phyloP scores from a whole-genome alignment of 2,797 vertebrate genomes.

The Threskiornis aethiopicus region DNA sequence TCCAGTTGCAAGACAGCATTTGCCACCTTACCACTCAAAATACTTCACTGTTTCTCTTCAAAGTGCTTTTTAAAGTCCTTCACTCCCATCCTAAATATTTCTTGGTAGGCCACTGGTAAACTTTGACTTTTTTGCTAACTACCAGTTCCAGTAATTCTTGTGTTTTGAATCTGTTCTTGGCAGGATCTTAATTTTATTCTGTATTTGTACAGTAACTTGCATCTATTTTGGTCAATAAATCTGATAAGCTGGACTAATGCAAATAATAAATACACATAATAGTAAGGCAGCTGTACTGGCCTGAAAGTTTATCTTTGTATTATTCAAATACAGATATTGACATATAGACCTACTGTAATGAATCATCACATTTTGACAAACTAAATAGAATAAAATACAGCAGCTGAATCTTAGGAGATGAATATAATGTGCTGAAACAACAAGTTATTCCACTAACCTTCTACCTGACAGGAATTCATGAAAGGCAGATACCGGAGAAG shows the following conservation, averaged over 20 bases:
- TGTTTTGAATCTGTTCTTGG: background rate
- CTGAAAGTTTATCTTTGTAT: slow-evolving; percentile 22
- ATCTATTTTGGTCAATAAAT: background rate
- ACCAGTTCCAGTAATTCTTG: background rate
- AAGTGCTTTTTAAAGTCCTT: background rate
- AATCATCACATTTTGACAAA: slow-evolving; percentile 32
- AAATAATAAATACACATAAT: background rate
- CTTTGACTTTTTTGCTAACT: background rate
- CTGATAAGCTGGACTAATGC: background rate
- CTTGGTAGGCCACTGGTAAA: background rate
- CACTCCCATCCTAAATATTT: background rate
- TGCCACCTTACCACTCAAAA: background rate
- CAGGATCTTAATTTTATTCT: background rate
- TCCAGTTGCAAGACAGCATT: background rate
- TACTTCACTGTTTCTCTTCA: background rate
- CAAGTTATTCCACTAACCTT: background rate
- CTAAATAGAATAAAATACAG: slow-evolving; percentile 1
- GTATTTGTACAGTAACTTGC: background rate
- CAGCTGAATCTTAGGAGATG: background rate
- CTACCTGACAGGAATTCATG: slow-evolving; percentile 2
- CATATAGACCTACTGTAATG: slow-evolving; percentile 3
- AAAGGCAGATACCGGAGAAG: background rate
- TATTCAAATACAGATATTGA: slow-evolving; percentile 28
- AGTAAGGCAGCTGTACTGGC: background rate
- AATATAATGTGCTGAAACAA: background rate